phyloP scores from a whole-genome alignment of 2,888 invertebrate species.

The Gandaritis pyraliata region DNA sequence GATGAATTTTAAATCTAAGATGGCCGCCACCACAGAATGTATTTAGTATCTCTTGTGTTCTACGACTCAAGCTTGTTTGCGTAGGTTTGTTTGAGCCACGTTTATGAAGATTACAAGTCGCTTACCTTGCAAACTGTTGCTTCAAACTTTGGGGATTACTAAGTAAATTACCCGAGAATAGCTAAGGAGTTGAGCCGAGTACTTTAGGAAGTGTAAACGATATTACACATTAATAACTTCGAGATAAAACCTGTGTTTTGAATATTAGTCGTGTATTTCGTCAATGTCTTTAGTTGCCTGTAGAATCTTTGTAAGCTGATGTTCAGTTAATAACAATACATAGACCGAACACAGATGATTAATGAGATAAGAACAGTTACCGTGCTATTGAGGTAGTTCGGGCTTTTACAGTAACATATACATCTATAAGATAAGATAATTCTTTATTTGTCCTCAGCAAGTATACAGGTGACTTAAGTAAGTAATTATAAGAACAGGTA shows the following conservation, averaged over 20 bases:
- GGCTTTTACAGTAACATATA: too few species aligned
- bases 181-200: slow-evolving; percentile 13
- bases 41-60: neutral
- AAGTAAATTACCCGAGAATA: slow-evolving; percentile 21
- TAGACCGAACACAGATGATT: too few species aligned
- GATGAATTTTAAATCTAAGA: too few species aligned
- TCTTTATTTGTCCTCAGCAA: too few species aligned
- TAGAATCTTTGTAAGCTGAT: neutral
- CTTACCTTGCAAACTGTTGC: slow-evolving; percentile 49
- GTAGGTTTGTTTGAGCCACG: slow-evolving; percentile 17
- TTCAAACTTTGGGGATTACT: slow-evolving; percentile 27
- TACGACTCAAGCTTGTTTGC: slow-evolving; percentile 9
- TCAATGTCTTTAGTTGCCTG: neutral
- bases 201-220: slow-evolving; percentile 10
- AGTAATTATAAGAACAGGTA: too few species aligned
- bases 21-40: too few species aligned
- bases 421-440: too few species aligned
- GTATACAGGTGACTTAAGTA: too few species aligned
- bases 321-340: too few species aligned
- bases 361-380: too few species aligned
- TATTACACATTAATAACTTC: slow-evolving; percentile 10
- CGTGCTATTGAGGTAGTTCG: too few species aligned
- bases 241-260: slow-evolving; percentile 13
- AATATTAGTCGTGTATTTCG: neutral
- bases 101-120: slow-evolving; percentile 25